Conservation (phyloP, 2,888 invertebrate species). For the Thysanoteuthis rhombus region DNA sequence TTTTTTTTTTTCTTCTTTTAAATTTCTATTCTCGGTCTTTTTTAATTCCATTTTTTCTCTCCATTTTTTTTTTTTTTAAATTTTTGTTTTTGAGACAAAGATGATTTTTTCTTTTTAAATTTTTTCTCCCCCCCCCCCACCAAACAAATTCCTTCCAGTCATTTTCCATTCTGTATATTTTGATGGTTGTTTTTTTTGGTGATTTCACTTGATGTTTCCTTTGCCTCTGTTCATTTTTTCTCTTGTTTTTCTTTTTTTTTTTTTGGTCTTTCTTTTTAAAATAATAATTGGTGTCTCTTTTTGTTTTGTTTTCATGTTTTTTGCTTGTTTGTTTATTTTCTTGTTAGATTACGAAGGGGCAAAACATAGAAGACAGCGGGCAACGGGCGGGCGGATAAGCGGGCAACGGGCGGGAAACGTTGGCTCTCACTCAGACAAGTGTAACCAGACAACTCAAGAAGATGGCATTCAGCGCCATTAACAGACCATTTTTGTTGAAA, state of each 20-base stretch:
- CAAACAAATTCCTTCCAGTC: not conserved
- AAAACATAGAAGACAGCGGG: not conserved
- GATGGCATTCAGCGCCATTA: slow-evolving; percentile 12
- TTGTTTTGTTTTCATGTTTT: no score
- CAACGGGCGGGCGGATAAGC: not conserved
- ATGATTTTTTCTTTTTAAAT: not conserved
- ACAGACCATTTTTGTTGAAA: not conserved
- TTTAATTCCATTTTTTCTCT: not conserved
- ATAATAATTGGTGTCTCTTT: not conserved
- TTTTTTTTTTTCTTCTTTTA: not conserved
- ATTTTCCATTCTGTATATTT: not conserved
- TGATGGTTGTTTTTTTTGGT: not conserved
- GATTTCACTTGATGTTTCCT: not conserved
- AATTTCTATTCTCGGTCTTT: not conserved
- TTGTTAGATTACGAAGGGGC: slow-evolving; percentile 12
- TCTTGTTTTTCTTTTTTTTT: not conserved
- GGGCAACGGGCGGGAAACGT: not conserved
- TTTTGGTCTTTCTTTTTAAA: not conserved
- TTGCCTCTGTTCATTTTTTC: not conserved
- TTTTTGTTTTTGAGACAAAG: not conserved
- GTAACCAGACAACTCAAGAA: not conserved
- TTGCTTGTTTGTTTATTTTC: not conserved
- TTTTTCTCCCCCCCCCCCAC: not conserved
- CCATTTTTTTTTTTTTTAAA: not conserved
- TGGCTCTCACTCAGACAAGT: slow-evolving; percentile 12